Evolutionary conservation across 37 sponge, comb jelly and placozoan species (phyloP).

Genomic region (Amphimedon queenslandica): DNA sequence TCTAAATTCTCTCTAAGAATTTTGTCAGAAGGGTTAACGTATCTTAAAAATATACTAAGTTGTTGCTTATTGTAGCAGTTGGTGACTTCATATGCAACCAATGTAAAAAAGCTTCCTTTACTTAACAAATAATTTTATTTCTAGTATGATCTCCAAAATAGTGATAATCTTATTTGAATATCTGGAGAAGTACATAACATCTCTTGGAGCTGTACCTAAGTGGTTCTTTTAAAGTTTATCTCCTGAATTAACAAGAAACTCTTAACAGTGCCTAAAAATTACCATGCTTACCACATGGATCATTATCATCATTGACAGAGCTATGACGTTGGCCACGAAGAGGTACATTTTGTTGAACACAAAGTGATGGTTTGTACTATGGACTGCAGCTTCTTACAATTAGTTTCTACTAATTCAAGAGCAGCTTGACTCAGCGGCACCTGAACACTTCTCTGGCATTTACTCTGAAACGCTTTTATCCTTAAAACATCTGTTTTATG

Average conservation of each 20-base stretch:
- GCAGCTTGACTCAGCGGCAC: too few species aligned
- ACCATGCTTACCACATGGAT: constrained; percentile 19
- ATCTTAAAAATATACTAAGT: constrained; percentile 53
- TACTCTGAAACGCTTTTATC: too few species aligned
- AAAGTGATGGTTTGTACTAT: constrained; percentile 21
- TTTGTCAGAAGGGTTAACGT: constrained; percentile 30
- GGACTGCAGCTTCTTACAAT: constrained; percentile 23
- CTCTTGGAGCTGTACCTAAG: constrained; percentile 26
- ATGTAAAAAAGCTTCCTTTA: constrained; percentile 23
- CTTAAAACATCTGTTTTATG: too few species aligned
- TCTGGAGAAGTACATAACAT: constrained; percentile 50
- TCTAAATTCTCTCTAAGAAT: constrained; percentile 46
- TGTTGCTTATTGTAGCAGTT: constrained; percentile 66
- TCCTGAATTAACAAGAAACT: constrained; percentile 50
- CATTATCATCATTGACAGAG: constrained; percentile 20
- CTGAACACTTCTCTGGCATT: too few species aligned
- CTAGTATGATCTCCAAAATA: constrained; percentile 31
- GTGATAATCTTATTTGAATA: constrained; percentile 53
- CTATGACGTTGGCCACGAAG: constrained; percentile 56
- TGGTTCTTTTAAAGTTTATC: constrained; percentile 43
- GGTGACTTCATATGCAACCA: constrained; percentile 54
- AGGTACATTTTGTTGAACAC: constrained; percentile 27
- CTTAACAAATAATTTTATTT: constrained; percentile 21
- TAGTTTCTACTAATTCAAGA: too few species aligned
- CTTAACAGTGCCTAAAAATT: constrained; percentile 20